A percentile compares a stretch with the other conserved stretches of the same genome.
Evolutionary conservation across 1,140 invertebrate genomes (phyloP).

Genomic region (Ostrea denselamellosa): DNA sequence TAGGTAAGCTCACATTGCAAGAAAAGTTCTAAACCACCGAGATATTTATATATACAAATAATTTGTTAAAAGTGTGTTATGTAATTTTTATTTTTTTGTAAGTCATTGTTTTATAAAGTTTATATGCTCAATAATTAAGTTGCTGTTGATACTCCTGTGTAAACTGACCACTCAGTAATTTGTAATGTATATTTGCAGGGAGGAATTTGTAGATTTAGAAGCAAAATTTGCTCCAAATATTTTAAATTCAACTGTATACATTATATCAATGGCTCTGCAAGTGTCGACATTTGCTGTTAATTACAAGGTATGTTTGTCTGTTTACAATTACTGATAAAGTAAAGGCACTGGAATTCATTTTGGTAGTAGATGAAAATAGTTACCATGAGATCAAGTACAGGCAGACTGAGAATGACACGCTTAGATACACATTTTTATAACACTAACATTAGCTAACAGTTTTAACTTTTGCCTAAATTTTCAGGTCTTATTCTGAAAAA

Average conservation of each 20-base stretch:
- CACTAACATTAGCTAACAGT: neutral
- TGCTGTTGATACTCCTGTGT: no score
- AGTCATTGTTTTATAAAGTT: no score
- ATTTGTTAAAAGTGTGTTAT: neutral
- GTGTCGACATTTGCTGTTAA: constrained; percentile 99
- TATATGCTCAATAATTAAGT: no score
- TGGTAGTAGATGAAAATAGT: neutral
- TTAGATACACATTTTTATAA: neutral
- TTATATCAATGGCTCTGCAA: constrained; percentile 98
- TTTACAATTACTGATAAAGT: neutral
- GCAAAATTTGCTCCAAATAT: constrained; percentile 94
- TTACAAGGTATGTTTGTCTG: constrained; percentile 89
- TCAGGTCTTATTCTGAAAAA: neutral
- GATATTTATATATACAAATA: neutral
- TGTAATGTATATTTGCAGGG: constrained; percentile 52
- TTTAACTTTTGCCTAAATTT: neutral
- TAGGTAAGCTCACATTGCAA: constrained; percentile 49
- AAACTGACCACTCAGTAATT: no score
- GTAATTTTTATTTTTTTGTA: neutral
- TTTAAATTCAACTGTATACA: constrained; percentile 98
- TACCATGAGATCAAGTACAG: neutral
- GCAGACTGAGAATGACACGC: neutral
- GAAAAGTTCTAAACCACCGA: no score
- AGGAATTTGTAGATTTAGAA: constrained; percentile 86
- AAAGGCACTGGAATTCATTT: neutral